Conservation (phyloP, 2,113 vertebrate genomes). For the Vidua macroura region DNA sequence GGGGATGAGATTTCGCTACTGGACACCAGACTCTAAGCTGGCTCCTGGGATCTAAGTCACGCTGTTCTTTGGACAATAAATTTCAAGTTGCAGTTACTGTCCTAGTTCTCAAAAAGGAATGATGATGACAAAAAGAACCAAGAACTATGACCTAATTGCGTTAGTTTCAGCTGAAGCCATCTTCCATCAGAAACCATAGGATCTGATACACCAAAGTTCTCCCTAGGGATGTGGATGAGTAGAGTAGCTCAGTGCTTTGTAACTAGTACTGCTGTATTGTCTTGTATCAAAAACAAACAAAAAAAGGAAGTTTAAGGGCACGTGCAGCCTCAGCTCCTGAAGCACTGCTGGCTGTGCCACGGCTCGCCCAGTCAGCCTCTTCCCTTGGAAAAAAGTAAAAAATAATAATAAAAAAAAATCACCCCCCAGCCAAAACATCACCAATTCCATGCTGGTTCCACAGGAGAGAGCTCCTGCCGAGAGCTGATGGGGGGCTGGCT, state of each 20-base stretch:
- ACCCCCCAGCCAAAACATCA: neutral
- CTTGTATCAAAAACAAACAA: constrained; percentile 10
- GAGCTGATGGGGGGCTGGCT: neutral
- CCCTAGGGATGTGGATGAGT: neutral
- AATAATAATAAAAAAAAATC: neutral
- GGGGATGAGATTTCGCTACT: constrained; percentile 4
- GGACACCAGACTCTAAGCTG: constrained; percentile 40
- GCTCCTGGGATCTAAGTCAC: neutral
- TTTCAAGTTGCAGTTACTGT: constrained; percentile 40
- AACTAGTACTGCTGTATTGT: constrained; percentile 15
- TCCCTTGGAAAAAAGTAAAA: neutral
- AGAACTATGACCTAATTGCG: neutral
- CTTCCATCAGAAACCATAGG: constrained; percentile 72
- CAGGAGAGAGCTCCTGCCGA: neutral
- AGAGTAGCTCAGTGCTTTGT: constrained; percentile 46
- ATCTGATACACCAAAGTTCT: constrained; percentile 52
- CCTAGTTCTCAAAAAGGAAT: constrained; percentile 45
- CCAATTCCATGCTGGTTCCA: neutral
- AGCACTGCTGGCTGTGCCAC: neutral
- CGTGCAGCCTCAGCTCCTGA: neutral
- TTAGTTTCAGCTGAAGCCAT: constrained; percentile 53
- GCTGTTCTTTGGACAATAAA: constrained; percentile 60
- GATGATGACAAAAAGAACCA: constrained; percentile 2
- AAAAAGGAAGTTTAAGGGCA: neutral
- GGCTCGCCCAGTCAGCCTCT: neutral